Percentiles rank a stretch among this genome's conserved stretches.
These are phyloP conservation scores for Trileptium ribeirensis DNA, from an alignment of 2,888 invertebrate genomes.

Conservation along the genomic window DNA sequence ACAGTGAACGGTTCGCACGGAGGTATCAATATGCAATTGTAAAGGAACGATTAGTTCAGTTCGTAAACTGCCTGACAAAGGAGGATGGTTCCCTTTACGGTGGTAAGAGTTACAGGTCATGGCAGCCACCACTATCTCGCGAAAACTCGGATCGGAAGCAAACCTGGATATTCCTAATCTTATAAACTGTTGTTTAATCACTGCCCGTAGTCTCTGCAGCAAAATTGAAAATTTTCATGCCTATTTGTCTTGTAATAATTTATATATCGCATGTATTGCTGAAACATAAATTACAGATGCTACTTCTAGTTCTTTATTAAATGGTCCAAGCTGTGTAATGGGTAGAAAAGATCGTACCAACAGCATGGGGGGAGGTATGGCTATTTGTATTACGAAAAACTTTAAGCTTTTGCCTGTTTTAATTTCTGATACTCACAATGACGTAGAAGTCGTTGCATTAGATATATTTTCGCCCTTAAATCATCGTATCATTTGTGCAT, in stretches of 20 bases:
- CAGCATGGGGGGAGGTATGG: neutral
- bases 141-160: no score
- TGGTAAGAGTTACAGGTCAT: no score
- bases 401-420: no score
- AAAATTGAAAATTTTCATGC: neutral
- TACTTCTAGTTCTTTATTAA: neutral
- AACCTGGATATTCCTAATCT: no score
- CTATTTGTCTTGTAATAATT: neutral
- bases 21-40: no score
- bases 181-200: no score
- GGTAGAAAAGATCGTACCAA: no score
- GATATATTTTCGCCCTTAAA: neutral
- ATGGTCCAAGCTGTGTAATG: neutral
- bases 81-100: no score
- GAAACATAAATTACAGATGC: neutral
- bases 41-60: no score
- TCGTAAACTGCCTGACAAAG: no score
- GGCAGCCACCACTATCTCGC: no score
- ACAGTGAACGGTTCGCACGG: neutral
- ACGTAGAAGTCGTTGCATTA: neutral
- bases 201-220: neutral
- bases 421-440: neutral
- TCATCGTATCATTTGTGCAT: neutral
- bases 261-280: neutral
- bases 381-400: no score